phyloP scores from a whole-genome alignment of 2,888 invertebrate genomes.

The Falcaria lacertinaria region DNA sequence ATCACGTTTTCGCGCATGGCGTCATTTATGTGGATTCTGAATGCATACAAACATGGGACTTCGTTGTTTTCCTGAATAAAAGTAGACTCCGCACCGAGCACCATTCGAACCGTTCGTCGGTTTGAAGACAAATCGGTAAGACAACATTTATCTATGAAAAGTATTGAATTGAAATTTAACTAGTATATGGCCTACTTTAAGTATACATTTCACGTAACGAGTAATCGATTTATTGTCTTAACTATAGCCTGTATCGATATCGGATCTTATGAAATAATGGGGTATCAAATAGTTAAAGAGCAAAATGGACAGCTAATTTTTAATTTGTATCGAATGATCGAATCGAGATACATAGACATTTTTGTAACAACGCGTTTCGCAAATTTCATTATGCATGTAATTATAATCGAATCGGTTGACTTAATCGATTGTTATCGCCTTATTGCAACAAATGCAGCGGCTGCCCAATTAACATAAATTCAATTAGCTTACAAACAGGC shows the following conservation, averaged over 20 bases:
- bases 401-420: slow-evolving; percentile 40
- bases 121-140: too few relatives aligned
- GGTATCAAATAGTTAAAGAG: slow-evolving; percentile 5
- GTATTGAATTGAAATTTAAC: too few relatives aligned
- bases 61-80: too few relatives aligned
- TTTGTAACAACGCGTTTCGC: slow-evolving; percentile 29
- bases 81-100: too few relatives aligned
- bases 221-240: neutral
- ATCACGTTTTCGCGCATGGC: too few relatives aligned
- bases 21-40: too few relatives aligned
- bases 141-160: too few relatives aligned
- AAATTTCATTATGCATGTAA: slow-evolving; percentile 45
- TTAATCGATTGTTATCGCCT: slow-evolving; percentile 45
- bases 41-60: too few relatives aligned
- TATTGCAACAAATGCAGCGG: slow-evolving; percentile 18
- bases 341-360: slow-evolving; percentile 11
- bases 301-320: slow-evolving; percentile 12
- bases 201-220: neutral
- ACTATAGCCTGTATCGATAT: neutral
- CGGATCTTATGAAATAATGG: neutral
- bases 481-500: neutral
- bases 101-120: too few relatives aligned
- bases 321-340: slow-evolving; percentile 20
- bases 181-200: neutral
- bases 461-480: slow-evolving; percentile 4